Percentiles rank a stretch among this genome's conserved stretches.
Conservation (phyloP, 2,888 invertebrate genomes). For the Notodonta ziczac region DNA sequence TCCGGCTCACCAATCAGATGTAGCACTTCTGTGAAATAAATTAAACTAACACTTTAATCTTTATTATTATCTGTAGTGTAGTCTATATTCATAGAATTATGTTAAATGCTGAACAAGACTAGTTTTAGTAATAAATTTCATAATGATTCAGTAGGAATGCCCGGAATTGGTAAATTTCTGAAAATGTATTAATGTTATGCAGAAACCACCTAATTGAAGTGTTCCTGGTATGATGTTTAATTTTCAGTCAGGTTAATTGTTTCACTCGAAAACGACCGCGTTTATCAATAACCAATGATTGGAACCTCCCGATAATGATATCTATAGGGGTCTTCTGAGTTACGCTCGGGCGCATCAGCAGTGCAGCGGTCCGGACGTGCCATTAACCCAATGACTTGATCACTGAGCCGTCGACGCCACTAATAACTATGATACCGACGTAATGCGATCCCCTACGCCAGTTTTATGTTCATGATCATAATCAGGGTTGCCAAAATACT, state of each 20-base stretch:
- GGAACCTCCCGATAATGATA: background rate
- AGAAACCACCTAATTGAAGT: too few species aligned
- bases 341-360: slow-evolving; percentile 55
- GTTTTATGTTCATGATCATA: slow-evolving; percentile 14
- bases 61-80: too few species aligned
- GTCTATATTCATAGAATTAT: too few species aligned
- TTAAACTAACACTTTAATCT: slow-evolving; percentile 2
- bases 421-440: slow-evolving; percentile 49
- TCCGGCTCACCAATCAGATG: slow-evolving; percentile 87
- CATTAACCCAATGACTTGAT: slow-evolving; percentile 79
- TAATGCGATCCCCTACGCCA: slow-evolving; percentile 43
- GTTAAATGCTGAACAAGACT: too few species aligned
- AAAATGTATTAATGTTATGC: too few species aligned
- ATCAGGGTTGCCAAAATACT: slow-evolving; percentile 1
- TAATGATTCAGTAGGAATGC: too few species aligned
- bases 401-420: slow-evolving; percentile 65
- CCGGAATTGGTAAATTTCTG: too few species aligned
- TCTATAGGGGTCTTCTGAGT: slow-evolving; percentile 31
- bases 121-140: too few species aligned
- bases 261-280: slow-evolving; percentile 12
- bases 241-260: background rate
- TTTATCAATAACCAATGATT: background rate
- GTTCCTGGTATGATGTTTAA: background rate
- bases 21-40: slow-evolving; percentile 79
- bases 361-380: slow-evolving; percentile 66